Conservation (phyloP, 2,888 invertebrate genomes). For the Diloba caeruleocephala region DNA sequence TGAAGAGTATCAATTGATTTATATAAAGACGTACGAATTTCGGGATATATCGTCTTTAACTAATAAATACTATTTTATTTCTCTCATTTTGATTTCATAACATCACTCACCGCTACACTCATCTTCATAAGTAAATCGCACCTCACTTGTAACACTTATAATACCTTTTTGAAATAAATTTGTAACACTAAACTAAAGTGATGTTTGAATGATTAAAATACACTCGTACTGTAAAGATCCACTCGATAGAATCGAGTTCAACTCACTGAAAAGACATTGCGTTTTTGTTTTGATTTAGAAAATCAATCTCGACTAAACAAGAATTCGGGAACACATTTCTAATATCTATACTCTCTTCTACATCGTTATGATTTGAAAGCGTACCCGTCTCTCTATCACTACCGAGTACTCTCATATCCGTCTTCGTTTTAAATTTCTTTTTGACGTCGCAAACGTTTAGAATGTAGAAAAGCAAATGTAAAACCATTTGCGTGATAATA, state of each 20-base stretch:
- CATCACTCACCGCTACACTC: slow-evolving; percentile 55
- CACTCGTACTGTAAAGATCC: slow-evolving; percentile 49
- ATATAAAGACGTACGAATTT: slow-evolving; percentile 45
- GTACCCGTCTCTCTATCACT: slow-evolving; percentile 55
- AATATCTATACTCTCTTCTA: slow-evolving; percentile 72
- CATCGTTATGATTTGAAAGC: slow-evolving; percentile 55
- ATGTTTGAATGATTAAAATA: slow-evolving; percentile 60
- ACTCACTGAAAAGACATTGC: slow-evolving; percentile 53
- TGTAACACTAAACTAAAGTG: slow-evolving; percentile 64
- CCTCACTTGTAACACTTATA: slow-evolving; percentile 65
- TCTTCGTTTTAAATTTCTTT: slow-evolving; percentile 44
- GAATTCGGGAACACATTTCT: slow-evolving; percentile 76
- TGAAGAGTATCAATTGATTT: slow-evolving; percentile 32
- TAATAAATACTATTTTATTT: slow-evolving; percentile 63
- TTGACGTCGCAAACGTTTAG: slow-evolving; percentile 64
- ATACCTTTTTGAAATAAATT: slow-evolving; percentile 63
- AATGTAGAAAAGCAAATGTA: slow-evolving; percentile 79
- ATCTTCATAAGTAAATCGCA: slow-evolving; percentile 70
- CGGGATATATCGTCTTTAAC: slow-evolving; percentile 58
- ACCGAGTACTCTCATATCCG: slow-evolving; percentile 53
- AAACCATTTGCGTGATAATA: slow-evolving; percentile 78
- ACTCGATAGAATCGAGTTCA: slow-evolving; percentile 44
- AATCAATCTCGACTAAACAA: slow-evolving; percentile 59
- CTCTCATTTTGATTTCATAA: slow-evolving; percentile 65
- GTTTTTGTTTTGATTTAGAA: slow-evolving; percentile 48